phyloP scores from a whole-genome alignment of 2,888 invertebrate genomes.

The Aleiodes testaceus region DNA sequence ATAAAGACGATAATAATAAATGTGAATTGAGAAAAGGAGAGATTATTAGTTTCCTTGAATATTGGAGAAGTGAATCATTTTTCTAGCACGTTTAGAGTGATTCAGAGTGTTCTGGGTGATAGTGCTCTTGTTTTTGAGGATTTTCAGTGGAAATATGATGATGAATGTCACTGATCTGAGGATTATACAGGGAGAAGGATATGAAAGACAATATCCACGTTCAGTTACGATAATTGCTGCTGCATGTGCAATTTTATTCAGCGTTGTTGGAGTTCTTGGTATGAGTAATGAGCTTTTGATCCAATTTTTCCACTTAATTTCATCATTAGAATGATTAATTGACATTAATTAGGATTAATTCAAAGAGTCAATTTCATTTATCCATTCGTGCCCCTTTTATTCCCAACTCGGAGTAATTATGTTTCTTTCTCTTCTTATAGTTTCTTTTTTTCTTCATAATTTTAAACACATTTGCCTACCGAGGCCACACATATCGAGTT shows the following conservation, averaged over 20 bases:
- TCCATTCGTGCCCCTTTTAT: neutral
- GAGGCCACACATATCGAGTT: conserved; percentile 39
- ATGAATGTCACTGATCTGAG: conserved; percentile 30
- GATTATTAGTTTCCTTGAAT: conserved; percentile 31
- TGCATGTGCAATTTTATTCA: conserved; percentile 85
- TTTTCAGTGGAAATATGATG: conserved; percentile 15
- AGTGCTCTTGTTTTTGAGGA: neutral
- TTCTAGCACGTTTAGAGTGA: conserved; percentile 16
- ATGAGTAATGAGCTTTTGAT: conserved; percentile 40
- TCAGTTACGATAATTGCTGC: conserved; percentile 86
- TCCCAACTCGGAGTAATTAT: neutral
- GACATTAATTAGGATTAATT: conserved; percentile 3
- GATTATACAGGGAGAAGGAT: conserved; percentile 44
- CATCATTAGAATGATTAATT: neutral
- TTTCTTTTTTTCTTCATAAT: neutral
- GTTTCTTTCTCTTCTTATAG: neutral
- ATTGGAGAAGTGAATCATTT: conserved; percentile 21
- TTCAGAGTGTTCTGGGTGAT: neutral
- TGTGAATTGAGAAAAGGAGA: conserved; percentile 4
- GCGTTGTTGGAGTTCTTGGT: conserved; percentile 86
- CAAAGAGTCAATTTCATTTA: neutral
- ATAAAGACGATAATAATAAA: neutral
- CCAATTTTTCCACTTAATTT: neutral
- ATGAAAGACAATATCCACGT: conserved; percentile 77
- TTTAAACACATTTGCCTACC: neutral